Conservation (phyloP, 2,797 vertebrate genomes). For the Tokudaia tokunoshimensis region DNA sequence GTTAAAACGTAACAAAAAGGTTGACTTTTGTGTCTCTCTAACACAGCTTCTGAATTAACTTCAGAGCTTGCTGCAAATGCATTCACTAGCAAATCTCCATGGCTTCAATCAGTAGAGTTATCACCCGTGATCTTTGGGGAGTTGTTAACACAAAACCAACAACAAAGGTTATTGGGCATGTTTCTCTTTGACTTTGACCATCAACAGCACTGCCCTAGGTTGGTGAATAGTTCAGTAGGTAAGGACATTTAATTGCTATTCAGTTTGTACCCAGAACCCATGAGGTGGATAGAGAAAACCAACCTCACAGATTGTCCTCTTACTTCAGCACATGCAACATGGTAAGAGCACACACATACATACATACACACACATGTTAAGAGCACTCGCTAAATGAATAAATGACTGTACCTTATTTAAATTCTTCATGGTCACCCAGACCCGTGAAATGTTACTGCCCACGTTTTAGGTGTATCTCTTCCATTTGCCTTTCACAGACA, state of each 20-base stretch:
- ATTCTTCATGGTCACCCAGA: neutral
- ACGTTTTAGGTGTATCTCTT: neutral
- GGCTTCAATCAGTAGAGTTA: neutral
- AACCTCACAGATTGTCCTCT: neutral
- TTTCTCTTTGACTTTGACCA: neutral
- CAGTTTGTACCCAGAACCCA: neutral
- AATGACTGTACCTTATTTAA: neutral
- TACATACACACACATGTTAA: neutral
- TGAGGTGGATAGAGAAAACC: neutral
- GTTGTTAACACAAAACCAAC: conserved; percentile 45
- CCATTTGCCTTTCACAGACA: neutral
- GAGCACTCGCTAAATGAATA: too few species aligned
- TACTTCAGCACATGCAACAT: neutral
- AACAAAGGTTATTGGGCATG: neutral
- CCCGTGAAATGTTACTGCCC: neutral
- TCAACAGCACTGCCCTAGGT: neutral
- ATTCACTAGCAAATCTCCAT: neutral
- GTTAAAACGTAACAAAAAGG: conserved; percentile 5
- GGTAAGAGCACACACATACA: neutral
- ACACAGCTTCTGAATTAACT: neutral
- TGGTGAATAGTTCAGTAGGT: neutral
- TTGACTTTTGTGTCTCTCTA: neutral
- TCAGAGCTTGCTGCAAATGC: neutral
- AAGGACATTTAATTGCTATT: neutral
- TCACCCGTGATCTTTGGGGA: neutral